Evolutionary conservation across 1,140 invertebrate species (phyloP).

Genomic region (Panulirus ornatus): DNA sequence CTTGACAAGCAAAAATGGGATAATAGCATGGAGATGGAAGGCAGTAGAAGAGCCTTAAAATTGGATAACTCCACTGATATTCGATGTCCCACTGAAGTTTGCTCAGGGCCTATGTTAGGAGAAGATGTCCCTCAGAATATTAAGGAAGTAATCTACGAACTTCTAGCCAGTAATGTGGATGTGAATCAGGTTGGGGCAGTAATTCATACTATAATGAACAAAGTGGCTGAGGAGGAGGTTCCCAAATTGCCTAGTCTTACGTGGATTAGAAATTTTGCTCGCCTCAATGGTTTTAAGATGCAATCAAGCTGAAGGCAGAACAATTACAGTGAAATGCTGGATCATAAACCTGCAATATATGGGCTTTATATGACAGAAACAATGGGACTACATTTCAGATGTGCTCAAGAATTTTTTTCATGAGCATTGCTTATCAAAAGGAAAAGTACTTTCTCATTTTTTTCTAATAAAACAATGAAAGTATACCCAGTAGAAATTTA

Average conservation of each 20-base stretch:
- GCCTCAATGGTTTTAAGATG: conserved; percentile 22
- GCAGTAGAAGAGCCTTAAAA: neutral
- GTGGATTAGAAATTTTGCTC: conserved; percentile 55
- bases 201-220: neutral
- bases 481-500: no score
- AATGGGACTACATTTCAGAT: neutral
- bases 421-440: neutral
- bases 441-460: neutral
- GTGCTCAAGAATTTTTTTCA: neutral
- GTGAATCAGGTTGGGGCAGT: conserved; percentile 22
- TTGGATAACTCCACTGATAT: neutral
- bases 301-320: neutral
- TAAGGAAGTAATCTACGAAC: conserved; percentile 25
- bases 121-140: conserved; percentile 28
- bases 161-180: conserved; percentile 5
- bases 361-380: neutral
- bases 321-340: neutral
- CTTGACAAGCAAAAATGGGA: neutral
- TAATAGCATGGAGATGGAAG: neutral
- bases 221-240: neutral
- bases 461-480: neutral
- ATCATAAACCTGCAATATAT: neutral
- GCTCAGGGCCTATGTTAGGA: neutral
- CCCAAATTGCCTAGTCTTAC: neutral
- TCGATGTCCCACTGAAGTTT: neutral